These are phyloP conservation scores for Eospalax fontanierii DNA, from an alignment of 2,797 vertebrate species.

Conservation along the genomic window DNA sequence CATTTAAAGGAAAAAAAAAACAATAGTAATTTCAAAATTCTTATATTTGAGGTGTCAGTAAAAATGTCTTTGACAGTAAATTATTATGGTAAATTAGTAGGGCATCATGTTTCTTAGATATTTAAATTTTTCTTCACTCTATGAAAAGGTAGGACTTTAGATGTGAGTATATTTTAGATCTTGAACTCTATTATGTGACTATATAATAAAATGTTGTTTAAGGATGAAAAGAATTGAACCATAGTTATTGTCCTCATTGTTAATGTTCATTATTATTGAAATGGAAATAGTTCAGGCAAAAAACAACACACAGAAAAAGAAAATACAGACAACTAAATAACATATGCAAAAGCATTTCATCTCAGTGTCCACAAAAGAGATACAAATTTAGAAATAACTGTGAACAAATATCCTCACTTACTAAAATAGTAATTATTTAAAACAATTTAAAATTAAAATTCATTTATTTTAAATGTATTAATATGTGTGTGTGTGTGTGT, in stretches of 20 bases:
- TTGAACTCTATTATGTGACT: slow-evolving; percentile 12
- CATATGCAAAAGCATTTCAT: slow-evolving; percentile 7
- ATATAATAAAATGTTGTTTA: slow-evolving; percentile 24
- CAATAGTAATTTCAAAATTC: background rate
- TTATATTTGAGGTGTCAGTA: slow-evolving; percentile 24
- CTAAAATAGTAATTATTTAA: background rate
- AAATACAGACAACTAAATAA: slow-evolving; percentile 42
- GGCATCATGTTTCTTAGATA: background rate
- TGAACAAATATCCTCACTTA: slow-evolving; percentile 19
- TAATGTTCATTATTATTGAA: slow-evolving; percentile 17
- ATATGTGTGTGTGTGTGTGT: background rate
- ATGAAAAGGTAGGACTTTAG: slow-evolving; percentile 28
- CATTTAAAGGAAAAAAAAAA: too few relatives aligned
- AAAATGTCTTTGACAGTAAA: slow-evolving; percentile 23
- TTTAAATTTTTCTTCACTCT: slow-evolving; percentile 35
- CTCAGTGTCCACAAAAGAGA: slow-evolving; percentile 1
- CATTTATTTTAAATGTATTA: background rate
- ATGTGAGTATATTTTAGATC: slow-evolving; percentile 10
- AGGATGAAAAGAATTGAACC: slow-evolving; percentile 20
- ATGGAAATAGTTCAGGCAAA: slow-evolving; percentile 53
- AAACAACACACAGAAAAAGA: slow-evolving; percentile 43
- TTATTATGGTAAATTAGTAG: slow-evolving; percentile 26
- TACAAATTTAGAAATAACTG: slow-evolving; percentile 18
- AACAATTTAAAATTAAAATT: background rate
- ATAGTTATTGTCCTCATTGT: background rate